Evolutionary conservation across 2,797 vertebrate genomes (phyloP), one percentile per base, ranked within the genome.

Genomic region (Neostethus bicornis): DNA sequence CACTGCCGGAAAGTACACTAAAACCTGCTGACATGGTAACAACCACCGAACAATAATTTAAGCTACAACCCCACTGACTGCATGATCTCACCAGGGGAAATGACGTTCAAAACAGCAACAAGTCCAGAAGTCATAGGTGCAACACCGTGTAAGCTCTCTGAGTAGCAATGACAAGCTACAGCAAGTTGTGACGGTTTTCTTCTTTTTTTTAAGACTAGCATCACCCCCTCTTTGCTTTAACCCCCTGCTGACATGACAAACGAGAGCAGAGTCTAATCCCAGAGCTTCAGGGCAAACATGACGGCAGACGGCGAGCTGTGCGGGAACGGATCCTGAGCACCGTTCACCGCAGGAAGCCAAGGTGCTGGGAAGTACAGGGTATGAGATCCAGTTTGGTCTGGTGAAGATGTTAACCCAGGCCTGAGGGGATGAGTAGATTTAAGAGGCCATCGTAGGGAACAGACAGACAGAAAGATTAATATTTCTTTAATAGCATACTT

Each of bases 181-280:
- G 51, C 51, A 37, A 45, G 66, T 65, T 70, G 59, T 37, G 63
- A 69, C n/a, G n/a, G n/a, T n/a, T n/a, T n/a, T n/a, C 62, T 77
- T 80, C 32, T 79, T 75, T 78, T 71, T 35, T 44, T 44, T 51
- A 47, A 21, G 44, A 35, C 41, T 48, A 35, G 26, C 59, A 47
- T 58, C 64, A 41, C 41, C 53, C 58, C 43, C 48, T n/a, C 21
- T 42, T 39, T 14, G 56, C 50, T 60, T 65, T 2, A 10, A 29
- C 59, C 63, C 54, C 75, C 80, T 69, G 73, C 79, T 85, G 80
- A 85, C 78, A 73, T 69, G 81, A 85, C 70, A 85, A 85, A 89
- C 43, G 61, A 84, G 78, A 79, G 75, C 74, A 56, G 64, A 41
- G 72, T 82, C 68, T 83, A 79, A 82, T 88, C 80, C 74, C 51